Percentiles rank a stretch among this genome's conserved stretches.
phyloP scores from a whole-genome alignment of 2,113 vertebrate genomes.

The Pithys albifrons region DNA sequence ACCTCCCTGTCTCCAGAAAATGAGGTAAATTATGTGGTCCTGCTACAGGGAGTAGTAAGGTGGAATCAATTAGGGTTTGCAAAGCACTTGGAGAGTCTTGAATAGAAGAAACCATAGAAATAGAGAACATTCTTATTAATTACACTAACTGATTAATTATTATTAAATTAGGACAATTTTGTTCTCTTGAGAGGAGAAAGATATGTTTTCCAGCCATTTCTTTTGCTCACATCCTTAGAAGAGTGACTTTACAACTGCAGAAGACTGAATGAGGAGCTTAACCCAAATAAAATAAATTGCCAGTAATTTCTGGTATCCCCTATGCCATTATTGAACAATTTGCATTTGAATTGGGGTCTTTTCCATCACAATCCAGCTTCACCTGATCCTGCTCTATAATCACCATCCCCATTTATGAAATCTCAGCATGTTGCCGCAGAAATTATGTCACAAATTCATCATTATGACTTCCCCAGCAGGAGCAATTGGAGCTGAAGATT shows the following conservation, averaged over 20 bases:
- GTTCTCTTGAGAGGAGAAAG: not conserved
- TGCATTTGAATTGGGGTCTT: constrained; percentile 68
- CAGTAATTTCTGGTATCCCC: constrained; percentile 70
- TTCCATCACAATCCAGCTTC: constrained; percentile 68
- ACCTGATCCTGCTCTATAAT: constrained; percentile 72
- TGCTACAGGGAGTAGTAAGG: not conserved
- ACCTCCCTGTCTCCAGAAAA: not conserved
- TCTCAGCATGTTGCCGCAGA: constrained; percentile 60
- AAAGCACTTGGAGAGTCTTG: not conserved
- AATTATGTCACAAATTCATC: constrained; percentile 72
- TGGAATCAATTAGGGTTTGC: not conserved
- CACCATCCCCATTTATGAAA: constrained; percentile 69
- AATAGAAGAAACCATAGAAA: not conserved
- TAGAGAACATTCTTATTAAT: not conserved
- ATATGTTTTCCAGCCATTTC: not conserved
- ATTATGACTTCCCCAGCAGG: constrained; percentile 69
- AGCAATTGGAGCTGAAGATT: constrained; percentile 51
- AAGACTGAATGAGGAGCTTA: constrained; percentile 57
- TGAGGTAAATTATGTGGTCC: not conserved
- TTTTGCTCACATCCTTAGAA: not conserved
- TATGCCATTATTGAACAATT: constrained; percentile 70
- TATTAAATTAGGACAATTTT: constrained; percentile 42
- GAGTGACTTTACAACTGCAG: constrained; percentile 25
- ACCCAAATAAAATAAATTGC: constrained; percentile 74
- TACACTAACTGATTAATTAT: constrained; percentile 20